Conservation (phyloP, 2,797 vertebrate genomes). For the Lacerta agilis region DNA sequence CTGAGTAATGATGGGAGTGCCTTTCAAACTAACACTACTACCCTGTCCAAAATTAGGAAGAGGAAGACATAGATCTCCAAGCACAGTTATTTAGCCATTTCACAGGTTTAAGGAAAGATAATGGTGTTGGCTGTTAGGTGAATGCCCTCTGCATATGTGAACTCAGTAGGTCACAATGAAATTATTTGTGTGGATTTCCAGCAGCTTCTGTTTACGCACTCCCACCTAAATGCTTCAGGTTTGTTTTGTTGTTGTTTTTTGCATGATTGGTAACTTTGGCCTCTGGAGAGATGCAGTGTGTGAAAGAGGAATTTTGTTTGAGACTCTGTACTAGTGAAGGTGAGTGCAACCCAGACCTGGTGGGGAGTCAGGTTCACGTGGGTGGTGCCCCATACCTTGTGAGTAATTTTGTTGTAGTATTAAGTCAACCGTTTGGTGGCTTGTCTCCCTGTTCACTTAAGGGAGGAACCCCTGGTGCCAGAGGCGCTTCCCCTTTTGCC, state of each 20-base stretch:
- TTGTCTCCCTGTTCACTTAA: too few species aligned
- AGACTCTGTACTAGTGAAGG: too few species aligned
- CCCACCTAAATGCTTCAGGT: not conserved
- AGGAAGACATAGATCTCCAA: not conserved
- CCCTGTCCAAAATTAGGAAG: not conserved
- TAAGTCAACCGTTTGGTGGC: too few species aligned
- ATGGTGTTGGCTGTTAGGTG: not conserved
- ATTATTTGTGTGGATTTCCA: not conserved
- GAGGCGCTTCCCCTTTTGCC: too few species aligned
- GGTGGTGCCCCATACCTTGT: too few species aligned
- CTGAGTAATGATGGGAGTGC: not conserved
- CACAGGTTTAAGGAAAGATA: not conserved
- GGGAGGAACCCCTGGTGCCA: too few species aligned
- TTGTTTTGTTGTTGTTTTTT: not conserved
- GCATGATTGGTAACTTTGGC: not conserved
- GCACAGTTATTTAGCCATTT: constrained; percentile 20
- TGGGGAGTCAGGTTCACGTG: too few species aligned
- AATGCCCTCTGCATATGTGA: not conserved
- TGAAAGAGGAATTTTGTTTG: not conserved
- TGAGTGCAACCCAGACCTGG: too few species aligned
- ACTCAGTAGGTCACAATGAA: not conserved
- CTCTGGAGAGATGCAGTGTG: not conserved
- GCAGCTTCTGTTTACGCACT: not conserved
- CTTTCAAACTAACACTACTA: constrained; percentile 21
- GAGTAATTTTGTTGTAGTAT: too few species aligned